Conservation (phyloP, 2,113 vertebrate genomes). For the Catharus bicknelli region DNA sequence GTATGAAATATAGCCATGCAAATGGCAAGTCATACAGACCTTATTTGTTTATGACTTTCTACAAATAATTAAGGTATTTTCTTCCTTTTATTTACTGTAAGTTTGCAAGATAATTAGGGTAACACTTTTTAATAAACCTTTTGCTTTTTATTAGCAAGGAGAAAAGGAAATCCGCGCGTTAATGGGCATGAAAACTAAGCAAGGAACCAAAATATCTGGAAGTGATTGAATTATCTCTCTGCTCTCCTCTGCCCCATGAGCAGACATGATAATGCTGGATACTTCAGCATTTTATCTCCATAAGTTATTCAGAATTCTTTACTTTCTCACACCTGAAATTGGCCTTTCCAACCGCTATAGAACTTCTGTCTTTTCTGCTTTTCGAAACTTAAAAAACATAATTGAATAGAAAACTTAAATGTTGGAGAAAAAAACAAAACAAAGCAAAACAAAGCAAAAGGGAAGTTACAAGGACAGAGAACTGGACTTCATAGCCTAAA, state of each 20-base stretch:
- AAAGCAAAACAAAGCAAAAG: neutral
- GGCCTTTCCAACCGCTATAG: neutral
- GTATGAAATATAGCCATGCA: neutral
- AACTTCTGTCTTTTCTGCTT: neutral
- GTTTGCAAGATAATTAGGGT: neutral
- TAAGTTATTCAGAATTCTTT: neutral
- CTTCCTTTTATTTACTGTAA: neutral
- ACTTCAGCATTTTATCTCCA: neutral
- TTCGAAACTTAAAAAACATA: neutral
- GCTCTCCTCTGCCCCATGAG: neutral
- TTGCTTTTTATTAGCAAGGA: neutral
- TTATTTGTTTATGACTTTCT: neutral
- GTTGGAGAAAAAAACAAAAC: neutral
- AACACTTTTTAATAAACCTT: neutral
- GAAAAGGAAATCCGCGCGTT: neutral
- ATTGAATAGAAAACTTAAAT: neutral
- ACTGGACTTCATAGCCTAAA: neutral
- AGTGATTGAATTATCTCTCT: neutral
- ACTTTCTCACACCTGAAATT: neutral
- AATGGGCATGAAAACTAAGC: neutral
- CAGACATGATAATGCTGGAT: neutral
- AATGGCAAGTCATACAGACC: neutral
- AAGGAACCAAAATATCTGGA: neutral
- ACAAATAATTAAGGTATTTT: neutral
- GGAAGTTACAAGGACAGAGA: neutral